Conservation (phyloP, 1,140 invertebrate species). For the Drosophila parvula region DNA sequence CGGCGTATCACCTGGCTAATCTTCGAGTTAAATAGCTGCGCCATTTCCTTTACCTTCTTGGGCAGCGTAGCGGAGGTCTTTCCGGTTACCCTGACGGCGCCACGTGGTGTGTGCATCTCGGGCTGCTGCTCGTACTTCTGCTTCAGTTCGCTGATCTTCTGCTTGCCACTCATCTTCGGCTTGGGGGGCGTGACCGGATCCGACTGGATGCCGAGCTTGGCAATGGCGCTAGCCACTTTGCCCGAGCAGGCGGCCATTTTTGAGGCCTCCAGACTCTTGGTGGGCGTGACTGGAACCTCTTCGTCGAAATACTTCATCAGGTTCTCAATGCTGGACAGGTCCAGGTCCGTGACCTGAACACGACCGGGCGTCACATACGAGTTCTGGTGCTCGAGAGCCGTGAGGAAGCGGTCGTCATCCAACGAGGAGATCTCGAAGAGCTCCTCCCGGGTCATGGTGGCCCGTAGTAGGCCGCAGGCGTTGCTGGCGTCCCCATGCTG, state of each 20-base stretch:
- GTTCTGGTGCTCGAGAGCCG: conserved; percentile 72
- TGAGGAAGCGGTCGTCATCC: conserved; percentile 72
- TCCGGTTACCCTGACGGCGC: neutral
- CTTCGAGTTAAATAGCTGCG: conserved; percentile 73
- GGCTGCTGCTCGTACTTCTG: conserved; percentile 58
- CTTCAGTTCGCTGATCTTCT: conserved; percentile 65
- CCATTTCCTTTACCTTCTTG: conserved; percentile 74
- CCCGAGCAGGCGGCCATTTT: conserved; percentile 32
- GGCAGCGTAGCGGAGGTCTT: conserved; percentile 42
- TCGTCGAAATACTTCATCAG: conserved; percentile 81
- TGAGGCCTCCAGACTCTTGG: conserved; percentile 19
- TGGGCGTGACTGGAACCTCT: conserved; percentile 69
- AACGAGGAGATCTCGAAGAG: conserved; percentile 70
- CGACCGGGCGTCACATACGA: conserved; percentile 34
- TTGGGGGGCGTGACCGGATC: conserved; percentile 35
- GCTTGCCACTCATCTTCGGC: conserved; percentile 25
- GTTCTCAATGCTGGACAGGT: conserved; percentile 75
- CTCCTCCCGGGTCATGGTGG: conserved; percentile 76
- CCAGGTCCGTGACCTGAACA: conserved; percentile 58
- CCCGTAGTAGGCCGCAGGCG: conserved; percentile 49
- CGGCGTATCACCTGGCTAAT: conserved; percentile 64
- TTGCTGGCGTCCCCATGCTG: conserved; percentile 19
- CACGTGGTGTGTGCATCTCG: conserved; percentile 5
- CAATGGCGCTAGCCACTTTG: conserved; percentile 72
- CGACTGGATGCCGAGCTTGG: conserved; percentile 53